These are phyloP conservation scores for Creontiades dilutus DNA, from an alignment of 2,888 invertebrate genomes.

Conservation along the genomic window DNA sequence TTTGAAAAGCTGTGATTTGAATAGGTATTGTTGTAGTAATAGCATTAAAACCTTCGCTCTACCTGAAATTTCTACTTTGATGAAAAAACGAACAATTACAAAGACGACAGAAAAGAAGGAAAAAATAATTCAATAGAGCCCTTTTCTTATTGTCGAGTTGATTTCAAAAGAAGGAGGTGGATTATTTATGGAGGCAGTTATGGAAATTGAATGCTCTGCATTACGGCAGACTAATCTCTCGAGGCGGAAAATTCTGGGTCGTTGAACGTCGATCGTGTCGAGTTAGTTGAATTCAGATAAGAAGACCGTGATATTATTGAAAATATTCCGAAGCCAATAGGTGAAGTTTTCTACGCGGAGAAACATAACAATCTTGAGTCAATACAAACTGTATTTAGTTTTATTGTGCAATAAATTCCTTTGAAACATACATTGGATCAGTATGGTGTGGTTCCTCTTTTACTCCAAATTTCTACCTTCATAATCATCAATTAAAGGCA, in stretches of 20 bases:
- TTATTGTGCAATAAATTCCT: too few relatives aligned
- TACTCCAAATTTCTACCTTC: too few relatives aligned
- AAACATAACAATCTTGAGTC: too few relatives aligned
- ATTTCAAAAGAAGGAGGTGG: background rate
- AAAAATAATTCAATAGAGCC: background rate
- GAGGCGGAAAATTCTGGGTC: background rate
- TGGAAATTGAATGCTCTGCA: constrained; percentile 6
- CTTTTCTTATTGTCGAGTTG: background rate
- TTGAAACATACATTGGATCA: too few relatives aligned
- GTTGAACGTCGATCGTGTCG: background rate
- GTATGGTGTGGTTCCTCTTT: too few relatives aligned
- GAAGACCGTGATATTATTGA: background rate
- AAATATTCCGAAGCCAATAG: too few relatives aligned
- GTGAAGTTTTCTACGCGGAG: too few relatives aligned
- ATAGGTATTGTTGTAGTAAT: background rate
- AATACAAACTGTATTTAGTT: too few relatives aligned
- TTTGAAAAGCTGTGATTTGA: background rate
- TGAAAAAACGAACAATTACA: background rate
- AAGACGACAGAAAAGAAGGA: background rate
- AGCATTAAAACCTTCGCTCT: background rate
- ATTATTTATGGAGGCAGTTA: constrained; percentile 20
- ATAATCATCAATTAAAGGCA: too few relatives aligned
- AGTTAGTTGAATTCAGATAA: background rate
- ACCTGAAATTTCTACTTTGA: background rate
- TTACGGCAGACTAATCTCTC: background rate